Conservation (phyloP, 1,140 invertebrate genomes). For the Brachystomella parvula region DNA sequence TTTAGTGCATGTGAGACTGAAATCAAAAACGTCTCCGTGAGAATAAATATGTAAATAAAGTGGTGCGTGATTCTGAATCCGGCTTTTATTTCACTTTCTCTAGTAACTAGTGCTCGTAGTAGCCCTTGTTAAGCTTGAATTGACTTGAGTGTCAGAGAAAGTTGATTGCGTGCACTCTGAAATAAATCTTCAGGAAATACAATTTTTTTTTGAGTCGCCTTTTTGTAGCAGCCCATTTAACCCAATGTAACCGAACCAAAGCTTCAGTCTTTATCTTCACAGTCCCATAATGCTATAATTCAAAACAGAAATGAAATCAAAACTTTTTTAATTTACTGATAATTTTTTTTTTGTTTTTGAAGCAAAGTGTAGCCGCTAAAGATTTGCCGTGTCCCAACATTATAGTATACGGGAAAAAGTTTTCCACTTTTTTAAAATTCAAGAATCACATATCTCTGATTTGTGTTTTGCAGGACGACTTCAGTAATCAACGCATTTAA, state of each 20-base stretch:
- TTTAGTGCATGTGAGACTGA: not conserved
- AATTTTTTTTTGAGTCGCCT: no score
- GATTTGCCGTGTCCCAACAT: no score
- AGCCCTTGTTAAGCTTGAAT: not conserved
- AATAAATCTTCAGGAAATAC: not conserved
- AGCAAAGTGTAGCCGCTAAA: no score
- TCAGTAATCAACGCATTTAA: no score
- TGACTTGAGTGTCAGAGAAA: not conserved
- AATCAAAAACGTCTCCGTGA: not conserved
- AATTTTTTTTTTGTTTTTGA: not conserved
- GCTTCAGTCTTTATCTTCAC: not conserved
- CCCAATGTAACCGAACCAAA: not conserved
- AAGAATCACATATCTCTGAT: no score
- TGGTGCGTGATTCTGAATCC: not conserved
- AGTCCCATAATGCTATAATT: not conserved
- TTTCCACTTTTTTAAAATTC: no score
- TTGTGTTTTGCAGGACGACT: no score
- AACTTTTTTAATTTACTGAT: not conserved
- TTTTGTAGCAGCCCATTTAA: no score
- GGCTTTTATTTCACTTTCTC: conserved; percentile 1
- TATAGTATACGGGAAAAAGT: no score
- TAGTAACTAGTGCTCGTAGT: no score
- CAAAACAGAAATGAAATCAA: no score
- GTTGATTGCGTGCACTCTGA: conserved; percentile 11
- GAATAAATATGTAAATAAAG: conserved; percentile 9